A percentile compares a stretch with the other conserved stretches of the same genome.
phyloP scores from a whole-genome alignment of 2,797 vertebrate species.

The Pteronotus mesoamericanus region DNA sequence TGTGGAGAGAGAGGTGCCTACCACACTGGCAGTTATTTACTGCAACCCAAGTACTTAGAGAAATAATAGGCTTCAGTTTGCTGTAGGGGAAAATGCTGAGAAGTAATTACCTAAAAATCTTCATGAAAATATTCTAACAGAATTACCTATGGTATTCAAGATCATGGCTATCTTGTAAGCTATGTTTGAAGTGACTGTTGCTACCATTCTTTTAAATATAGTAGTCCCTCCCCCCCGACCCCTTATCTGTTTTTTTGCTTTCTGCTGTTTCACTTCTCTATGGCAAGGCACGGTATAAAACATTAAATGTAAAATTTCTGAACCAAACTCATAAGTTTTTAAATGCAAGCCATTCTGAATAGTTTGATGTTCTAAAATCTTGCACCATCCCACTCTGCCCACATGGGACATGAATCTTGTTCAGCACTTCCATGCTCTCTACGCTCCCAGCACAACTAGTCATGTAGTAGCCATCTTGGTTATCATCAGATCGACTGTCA shows the following conservation, averaged over 20 bases:
- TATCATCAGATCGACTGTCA: too few species aligned
- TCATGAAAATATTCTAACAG: background rate
- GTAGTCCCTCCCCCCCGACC: background rate
- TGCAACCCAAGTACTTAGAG: background rate
- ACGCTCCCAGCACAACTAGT: fast-evolving
- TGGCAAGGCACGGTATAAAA: background rate
- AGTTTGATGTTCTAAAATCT: background rate
- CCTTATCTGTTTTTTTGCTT: background rate
- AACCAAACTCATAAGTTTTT: background rate
- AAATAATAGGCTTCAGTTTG: background rate
- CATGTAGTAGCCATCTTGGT: background rate
- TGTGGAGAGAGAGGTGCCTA: background rate
- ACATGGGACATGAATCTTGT: background rate
- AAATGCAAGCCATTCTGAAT: background rate
- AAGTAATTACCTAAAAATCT: background rate
- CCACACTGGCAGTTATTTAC: background rate
- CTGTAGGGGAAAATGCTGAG: background rate
- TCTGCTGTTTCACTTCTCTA: background rate
- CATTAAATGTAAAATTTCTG: background rate
- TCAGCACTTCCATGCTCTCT: background rate
- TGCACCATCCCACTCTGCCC: background rate
- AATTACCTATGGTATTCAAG: background rate
- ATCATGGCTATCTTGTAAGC: background rate
- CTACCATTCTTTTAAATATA: background rate
- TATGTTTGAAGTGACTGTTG: background rate